Evolutionary conservation across 2,888 invertebrate genomes (phyloP), one percentile per base, ranked within the genome.

Genomic region (Orthonychiurus folsomi): DNA sequence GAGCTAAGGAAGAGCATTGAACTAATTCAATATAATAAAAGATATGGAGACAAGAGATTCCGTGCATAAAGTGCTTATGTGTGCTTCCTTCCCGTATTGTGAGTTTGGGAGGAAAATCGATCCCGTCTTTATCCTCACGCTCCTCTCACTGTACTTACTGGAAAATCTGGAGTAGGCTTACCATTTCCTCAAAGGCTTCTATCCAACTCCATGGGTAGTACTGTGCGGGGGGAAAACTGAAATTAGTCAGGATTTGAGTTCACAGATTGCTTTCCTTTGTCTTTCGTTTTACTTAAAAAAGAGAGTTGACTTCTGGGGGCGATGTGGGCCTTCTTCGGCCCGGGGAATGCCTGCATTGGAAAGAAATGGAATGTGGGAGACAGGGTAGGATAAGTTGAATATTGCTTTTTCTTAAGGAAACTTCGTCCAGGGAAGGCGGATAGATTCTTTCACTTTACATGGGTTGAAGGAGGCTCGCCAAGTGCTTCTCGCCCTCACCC

Each of bases 181-280:
- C 37, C 37, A 9, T 37, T 37, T 37, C 37, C 37, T 37, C 37
- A 9, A 9, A 37, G 5, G 37, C 37, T 37, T 15, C 15, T 15
- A 37, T 15, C 37, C 37, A 37, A 9, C 9, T 37, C 37, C 37
- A n/a, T n/a, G n/a, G n/a, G n/a, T n/a, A n/a, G n/a, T n/a, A n/a
- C n/a, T n/a, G 37, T 37, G 37, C 15, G 37, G 5, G 37, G 15
- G 37, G 15, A 15, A 37, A 37, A 37, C 37, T 37, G 5, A 37
- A 37, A 37, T 37, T 37, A 21, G 24, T 54, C 54, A 21, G 9
- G 9, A 54, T 21, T 54, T 54, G 54, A 54, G 54, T 3, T 52
- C 9, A 3, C 15, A 25, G 21, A 21, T 54, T 54, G 12, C 21
- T 24, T 57, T 12, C 37, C 20, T 27, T 57, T 28, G 28, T 57